Evolutionary conservation across 2,113 vertebrate species (phyloP), one percentile per base, ranked within the genome.

Genomic region (Edolisoma coerulescens): DNA sequence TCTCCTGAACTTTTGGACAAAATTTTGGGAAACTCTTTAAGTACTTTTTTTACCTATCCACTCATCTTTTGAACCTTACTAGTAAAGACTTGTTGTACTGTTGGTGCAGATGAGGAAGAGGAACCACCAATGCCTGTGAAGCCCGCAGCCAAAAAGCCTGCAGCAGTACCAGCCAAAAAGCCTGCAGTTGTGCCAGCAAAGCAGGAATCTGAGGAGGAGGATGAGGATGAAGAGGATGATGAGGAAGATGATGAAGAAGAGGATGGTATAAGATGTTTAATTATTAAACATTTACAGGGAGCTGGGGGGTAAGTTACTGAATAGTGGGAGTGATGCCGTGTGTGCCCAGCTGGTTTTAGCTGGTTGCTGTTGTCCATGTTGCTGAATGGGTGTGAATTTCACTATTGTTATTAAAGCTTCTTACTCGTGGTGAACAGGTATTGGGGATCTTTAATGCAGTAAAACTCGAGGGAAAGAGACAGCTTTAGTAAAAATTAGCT

Each of bases 161-260:
- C 53, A 49, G 92, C 93, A 26, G 74, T 47, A 56, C 85, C 97
- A 22, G 95, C 93, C 69, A 98, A 98, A 75, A 98, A 98, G 52
- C 65, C 96, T 57, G 87, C 73, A 81, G 67, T 68, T 74, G 81
- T 94, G 57, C 61, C 86, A 82, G 94, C 90, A 68, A 96, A 98
- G 7, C 97, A 98, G 23, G 98, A 98, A 26, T 98, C 98, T 1
- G 98, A 98, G 5, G 98, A 98, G 0, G 98, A 99, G 0, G 98
- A 98, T 0, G 98, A 98, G 0, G 98, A 98, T 0, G 97, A 97
- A 0, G 96, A 97, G 0, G 96, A 97, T 0, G 96, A 97, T 0
- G 97, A 97, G 0, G 96, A 97, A 0, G 96, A 97, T 0, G 96
- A 97, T 0, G 97, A 97, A 0, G 98, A 98, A 0, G 98, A 98